Evolutionary conservation across 2,113 vertebrate genomes (phyloP).

Genomic region (Prochilodus magdalenae): DNA sequence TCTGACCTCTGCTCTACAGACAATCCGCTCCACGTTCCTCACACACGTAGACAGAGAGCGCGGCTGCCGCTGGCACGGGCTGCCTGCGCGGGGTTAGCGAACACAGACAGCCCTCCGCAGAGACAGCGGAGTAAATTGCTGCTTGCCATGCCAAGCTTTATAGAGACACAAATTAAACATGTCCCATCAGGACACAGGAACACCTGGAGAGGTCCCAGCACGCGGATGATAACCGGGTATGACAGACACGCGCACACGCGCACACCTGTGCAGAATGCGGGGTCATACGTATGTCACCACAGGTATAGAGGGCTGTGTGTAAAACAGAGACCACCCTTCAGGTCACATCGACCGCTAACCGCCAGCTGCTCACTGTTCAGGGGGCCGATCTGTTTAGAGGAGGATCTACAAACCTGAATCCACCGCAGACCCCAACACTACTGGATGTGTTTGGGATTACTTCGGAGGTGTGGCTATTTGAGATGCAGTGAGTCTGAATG

Average conservation of each 20-base stretch:
- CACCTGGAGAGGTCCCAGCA: neutral
- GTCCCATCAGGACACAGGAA: slow-evolving; percentile 42
- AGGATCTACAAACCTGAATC: too few relatives aligned
- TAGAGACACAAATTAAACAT: slow-evolving; percentile 38
- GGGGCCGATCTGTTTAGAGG: too few relatives aligned
- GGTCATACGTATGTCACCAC: neutral
- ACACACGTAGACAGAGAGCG: neutral
- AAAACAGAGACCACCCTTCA: too few relatives aligned
- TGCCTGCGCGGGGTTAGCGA: neutral
- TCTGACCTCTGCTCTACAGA: too few relatives aligned
- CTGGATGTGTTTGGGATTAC: too few relatives aligned
- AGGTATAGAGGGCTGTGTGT: too few relatives aligned
- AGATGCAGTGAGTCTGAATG: too few relatives aligned
- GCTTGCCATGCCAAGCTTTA: slow-evolving; percentile 8
- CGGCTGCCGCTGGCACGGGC: neutral
- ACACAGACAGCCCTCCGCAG: neutral
- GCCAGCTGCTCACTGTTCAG: too few relatives aligned
- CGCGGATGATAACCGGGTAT: slow-evolving; percentile 25
- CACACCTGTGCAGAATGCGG: neutral
- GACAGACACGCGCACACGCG: slow-evolving; percentile 30
- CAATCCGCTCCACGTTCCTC: too few relatives aligned
- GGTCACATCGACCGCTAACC: too few relatives aligned
- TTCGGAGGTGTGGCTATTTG: too few relatives aligned
- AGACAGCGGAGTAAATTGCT: slow-evolving; percentile 6
- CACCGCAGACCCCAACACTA: too few relatives aligned